phyloP scores from a whole-genome alignment of 2,797 vertebrate species.

The Anguilla megastoma region DNA sequence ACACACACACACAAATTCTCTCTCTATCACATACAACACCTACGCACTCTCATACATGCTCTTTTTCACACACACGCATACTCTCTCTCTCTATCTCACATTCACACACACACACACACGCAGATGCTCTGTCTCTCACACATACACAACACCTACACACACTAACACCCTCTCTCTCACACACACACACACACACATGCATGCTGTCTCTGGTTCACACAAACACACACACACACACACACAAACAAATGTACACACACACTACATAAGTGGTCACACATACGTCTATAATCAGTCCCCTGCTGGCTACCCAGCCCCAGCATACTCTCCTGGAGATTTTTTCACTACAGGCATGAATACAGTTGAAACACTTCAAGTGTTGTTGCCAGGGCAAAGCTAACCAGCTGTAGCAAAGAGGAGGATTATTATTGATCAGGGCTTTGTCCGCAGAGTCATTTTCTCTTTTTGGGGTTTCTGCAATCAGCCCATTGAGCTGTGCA shows the following conservation, averaged over 20 bases:
- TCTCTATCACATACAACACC: background rate
- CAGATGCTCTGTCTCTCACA: background rate
- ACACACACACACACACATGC: background rate
- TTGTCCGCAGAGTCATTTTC: slow-evolving; percentile 39
- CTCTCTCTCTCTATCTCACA: background rate
- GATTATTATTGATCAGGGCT: slow-evolving; percentile 48
- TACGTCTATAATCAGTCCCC: background rate
- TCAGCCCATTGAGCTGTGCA: slow-evolving; percentile 42
- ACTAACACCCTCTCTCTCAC: background rate
- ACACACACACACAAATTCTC: background rate
- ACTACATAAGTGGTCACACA: background rate
- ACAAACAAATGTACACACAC: slow-evolving; percentile 7
- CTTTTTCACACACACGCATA: slow-evolving; percentile 2
- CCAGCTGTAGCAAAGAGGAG: slow-evolving; percentile 33
- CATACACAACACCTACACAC: background rate
- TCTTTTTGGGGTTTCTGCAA: slow-evolving; percentile 40
- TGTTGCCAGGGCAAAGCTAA: slow-evolving; percentile 34
- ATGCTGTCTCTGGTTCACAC: too few species aligned
- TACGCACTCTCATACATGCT: background rate
- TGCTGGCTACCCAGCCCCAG: slow-evolving; percentile 6
- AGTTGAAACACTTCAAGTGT: slow-evolving; percentile 13
- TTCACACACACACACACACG: background rate
- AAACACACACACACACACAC: slow-evolving; percentile 1
- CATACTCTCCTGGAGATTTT: background rate
- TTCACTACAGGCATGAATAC: slow-evolving; percentile 16